These are phyloP conservation scores for Ornithoptera priamus DNA, from an alignment of 2,888 invertebrate species.

Conservation along the genomic window DNA sequence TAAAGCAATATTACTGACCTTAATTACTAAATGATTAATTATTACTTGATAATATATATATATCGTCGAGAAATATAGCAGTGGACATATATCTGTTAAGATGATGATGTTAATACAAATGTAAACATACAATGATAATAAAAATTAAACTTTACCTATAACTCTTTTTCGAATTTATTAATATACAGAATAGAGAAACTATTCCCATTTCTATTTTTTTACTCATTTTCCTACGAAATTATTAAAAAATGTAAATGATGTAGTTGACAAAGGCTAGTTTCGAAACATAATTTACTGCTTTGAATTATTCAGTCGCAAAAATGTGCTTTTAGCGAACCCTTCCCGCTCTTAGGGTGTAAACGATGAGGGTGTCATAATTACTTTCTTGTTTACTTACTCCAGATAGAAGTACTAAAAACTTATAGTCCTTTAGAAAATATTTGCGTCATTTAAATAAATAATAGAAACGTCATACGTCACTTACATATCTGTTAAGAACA, in stretches of 20 bases:
- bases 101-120: too few relatives aligned
- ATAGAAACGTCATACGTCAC: too few relatives aligned
- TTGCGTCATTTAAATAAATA: too few relatives aligned
- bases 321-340: slow-evolving; percentile 25
- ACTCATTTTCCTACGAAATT: background rate
- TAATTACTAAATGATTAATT: too few relatives aligned
- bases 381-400: slow-evolving; percentile 14
- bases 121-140: background rate
- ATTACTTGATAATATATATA: too few relatives aligned
- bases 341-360: slow-evolving; percentile 3
- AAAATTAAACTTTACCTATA: background rate
- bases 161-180: background rate
- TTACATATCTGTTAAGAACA: too few relatives aligned
- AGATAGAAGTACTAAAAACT: slow-evolving; percentile 1
- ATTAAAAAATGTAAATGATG: background rate
- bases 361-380: slow-evolving; percentile 25
- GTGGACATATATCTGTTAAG: too few relatives aligned
- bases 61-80: too few relatives aligned
- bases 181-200: background rate
- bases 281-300: slow-evolving; percentile 12
- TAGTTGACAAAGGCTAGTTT: slow-evolving; percentile 6
- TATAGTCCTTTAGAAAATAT: background rate
- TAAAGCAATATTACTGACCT: too few relatives aligned
- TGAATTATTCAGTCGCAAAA: slow-evolving; percentile 25
- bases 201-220: background rate